Base-by-base conservation (phyloP, 2,797 vertebrate genomes). In the Xenops minutus region DNA sequence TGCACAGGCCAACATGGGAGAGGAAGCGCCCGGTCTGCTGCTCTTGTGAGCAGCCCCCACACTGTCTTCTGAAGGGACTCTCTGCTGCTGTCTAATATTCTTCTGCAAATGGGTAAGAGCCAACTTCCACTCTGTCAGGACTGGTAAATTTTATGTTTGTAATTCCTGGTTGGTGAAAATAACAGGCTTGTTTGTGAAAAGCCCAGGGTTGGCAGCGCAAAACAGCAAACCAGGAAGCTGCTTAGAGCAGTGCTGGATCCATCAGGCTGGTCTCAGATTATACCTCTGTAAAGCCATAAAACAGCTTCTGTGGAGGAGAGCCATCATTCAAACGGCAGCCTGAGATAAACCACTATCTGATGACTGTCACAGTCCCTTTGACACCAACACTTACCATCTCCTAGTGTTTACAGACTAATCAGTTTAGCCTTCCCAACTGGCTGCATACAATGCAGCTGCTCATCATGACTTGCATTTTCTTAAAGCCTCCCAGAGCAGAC, bases 351-450 rank as follows among this genome's bases (percentile, higher is more conserved):
- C 96, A 93, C 93, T 76, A 89, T 92, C 91, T 94, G 94, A 95
- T 97, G 97, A 95, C 67, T 97, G 97, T 97, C 97, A 96, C 91
- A 85, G 94, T 82, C 82, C 92, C 93, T 92, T 76, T 88, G 92
- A 95, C 94, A 97, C 95, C 89, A 48, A 88, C 89, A 95, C 96
- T 98, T 98, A 93, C 85, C 77, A 85, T 96, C 92, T 96, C 96
- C 93, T 93, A 96, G 94, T 97, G 97, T 98, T 97, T 98, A 97
- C 94, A 89, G 97, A 91, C 95, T 98, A 98, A 98, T 98, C 98
- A 97, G 97, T 97, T 98, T 96, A 98, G 97, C 97, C 98, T 98
- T 98, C 98, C 97, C 97, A 97, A 96, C 97, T 95, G 91, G 94
- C 97, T 97, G 92, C 91, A 86, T 87, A 93, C 32, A 29, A 95